Evolutionary conservation across 1,140 invertebrate species (phyloP), one percentile per base, ranked within the genome.

Genomic region (Asbolus verrucosus): DNA sequence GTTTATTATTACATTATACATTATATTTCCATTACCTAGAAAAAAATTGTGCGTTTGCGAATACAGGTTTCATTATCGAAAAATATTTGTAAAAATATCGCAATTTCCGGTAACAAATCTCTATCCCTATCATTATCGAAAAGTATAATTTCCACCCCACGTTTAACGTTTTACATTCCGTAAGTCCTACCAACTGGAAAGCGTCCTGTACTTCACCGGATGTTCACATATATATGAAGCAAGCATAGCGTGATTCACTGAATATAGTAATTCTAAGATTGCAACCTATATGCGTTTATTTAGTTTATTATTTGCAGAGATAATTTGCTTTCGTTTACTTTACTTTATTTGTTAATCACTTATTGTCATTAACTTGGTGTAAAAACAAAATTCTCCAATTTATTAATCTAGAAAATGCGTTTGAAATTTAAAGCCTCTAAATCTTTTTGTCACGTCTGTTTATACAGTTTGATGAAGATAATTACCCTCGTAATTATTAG

Each of bases 71-170:
- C n/a, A n/a, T n/a, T n/a, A n/a, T n/a, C n/a, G n/a, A n/a, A 67
- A 9, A 46, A 46, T 18, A 67, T 46, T 67, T 24, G 65, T n/a
- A n/a, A 67, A 67, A 11, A 54, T 54, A 54, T 67, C 65, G 38
- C 65, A 50, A 54, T 67, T 67, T 36, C 18, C 27, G 54, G 65
- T 30, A 18, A 54, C 43, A 30, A 30, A 50, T 36, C 9, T 54
- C 39, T 30, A 14, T 67, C 41, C 54, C 46, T 30, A 19, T 27
- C 46, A 54, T 54, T 54, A 54, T 54, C 46, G 46, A 54, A 54
- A 54, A 24, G 46, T 54, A n/a, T 14, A 41, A 43, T 38, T 21
- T 21, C 18, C 14, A 65, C 63, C 61, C 39, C 21, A 38, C 27
- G 38, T 41, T 65, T 63, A 38, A 11, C 36, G 33, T 9, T 63